Conservation (phyloP, 2,113 vertebrate genomes). For the Meles meles region DNA sequence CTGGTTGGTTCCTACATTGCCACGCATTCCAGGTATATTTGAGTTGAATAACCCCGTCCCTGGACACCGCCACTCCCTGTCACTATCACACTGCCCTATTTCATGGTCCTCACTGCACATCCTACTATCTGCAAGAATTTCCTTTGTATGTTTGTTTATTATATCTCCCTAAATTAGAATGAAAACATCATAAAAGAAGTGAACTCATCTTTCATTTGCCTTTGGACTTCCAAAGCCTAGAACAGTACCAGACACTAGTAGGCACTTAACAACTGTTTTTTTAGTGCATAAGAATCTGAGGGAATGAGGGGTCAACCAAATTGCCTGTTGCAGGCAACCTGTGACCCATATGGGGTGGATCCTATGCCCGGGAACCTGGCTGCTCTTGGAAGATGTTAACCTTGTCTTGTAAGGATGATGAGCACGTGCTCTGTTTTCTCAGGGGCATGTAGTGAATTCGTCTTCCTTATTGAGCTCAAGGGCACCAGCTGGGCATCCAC, state of each 20-base stretch:
- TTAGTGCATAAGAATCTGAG: neutral
- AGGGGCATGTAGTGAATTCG: neutral
- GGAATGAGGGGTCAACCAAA: neutral
- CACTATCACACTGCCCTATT: neutral
- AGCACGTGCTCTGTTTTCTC: neutral
- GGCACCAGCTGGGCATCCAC: neutral
- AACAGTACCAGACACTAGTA: neutral
- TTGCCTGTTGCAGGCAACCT: neutral
- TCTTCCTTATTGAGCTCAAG: neutral
- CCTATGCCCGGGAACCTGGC: neutral
- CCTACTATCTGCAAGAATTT: neutral
- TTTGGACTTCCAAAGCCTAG: neutral
- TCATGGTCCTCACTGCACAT: neutral
- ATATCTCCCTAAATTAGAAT: neutral
- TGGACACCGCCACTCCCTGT: neutral
- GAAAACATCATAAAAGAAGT: neutral
- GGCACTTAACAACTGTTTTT: neutral
- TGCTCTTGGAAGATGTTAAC: neutral
- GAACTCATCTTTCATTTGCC: neutral
- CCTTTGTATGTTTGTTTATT: neutral
- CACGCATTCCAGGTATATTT: neutral
- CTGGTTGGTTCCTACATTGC: neutral
- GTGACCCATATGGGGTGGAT: neutral
- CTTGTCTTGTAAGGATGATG: neutral
- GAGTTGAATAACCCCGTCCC: neutral